Evolutionary conservation across 2,113 vertebrate species (phyloP).

Genomic region (Solenodon paradoxus): DNA sequence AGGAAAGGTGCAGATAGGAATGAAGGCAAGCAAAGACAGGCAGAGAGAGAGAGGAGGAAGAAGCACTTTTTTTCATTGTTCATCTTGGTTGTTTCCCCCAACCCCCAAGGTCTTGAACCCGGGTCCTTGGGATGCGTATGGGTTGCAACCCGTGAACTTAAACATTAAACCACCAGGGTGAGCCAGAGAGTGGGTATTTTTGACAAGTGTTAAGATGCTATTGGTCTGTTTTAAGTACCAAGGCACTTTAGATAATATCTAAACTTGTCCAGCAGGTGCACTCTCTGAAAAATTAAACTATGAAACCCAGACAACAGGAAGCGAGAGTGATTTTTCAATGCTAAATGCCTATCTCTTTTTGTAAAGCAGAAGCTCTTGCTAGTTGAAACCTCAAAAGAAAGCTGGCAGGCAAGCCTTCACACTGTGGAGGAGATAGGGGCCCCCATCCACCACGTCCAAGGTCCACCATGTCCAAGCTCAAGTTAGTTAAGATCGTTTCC

Average conservation of each 20-base stretch:
- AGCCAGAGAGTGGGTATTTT: too few relatives aligned
- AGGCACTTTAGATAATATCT: not conserved
- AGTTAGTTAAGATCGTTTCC: not conserved
- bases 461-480: not conserved
- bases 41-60: too few relatives aligned
- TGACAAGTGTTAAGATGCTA: not conserved
- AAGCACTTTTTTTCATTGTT: too few relatives aligned
- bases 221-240: not conserved
- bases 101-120: too few relatives aligned
- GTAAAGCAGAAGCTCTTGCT: conserved; percentile 7
- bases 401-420: not conserved
- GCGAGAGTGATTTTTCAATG: conserved; percentile 27
- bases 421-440: not conserved
- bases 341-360: not conserved
- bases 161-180: too few relatives aligned
- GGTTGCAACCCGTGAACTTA: too few relatives aligned
- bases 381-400: not conserved
- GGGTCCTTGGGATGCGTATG: too few relatives aligned
- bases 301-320: conserved; percentile 33
- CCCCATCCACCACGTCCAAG: not conserved
- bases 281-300: not conserved
- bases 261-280: not conserved
- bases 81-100: too few relatives aligned
- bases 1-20: too few relatives aligned
- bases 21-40: too few relatives aligned